A percentile compares a stretch with the other conserved stretches of the same genome.
Conservation (phyloP, 2,797 vertebrate species). For the Pelochelys cantorii region DNA sequence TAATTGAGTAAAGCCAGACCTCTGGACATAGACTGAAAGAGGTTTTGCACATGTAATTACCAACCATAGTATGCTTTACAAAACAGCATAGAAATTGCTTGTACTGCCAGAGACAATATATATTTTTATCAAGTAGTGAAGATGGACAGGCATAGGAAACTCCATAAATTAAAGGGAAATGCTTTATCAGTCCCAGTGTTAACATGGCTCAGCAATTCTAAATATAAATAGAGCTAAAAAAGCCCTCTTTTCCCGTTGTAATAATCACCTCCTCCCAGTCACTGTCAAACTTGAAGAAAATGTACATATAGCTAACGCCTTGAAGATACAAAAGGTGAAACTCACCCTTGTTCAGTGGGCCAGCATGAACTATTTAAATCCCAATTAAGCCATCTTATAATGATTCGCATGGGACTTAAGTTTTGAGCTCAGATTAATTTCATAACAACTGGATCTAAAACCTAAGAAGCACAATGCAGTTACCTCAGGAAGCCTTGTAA, state of each 20-base stretch:
- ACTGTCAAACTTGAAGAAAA: neutral
- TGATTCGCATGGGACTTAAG: neutral
- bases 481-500: slow-evolving; percentile 93
- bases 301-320: neutral
- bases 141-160: neutral
- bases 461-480: neutral
- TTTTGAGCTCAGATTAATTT: neutral
- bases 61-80: neutral
- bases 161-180: neutral
- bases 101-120: neutral
- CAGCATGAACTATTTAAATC: neutral
- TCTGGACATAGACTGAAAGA: neutral
- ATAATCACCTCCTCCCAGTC: neutral
- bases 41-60: neutral
- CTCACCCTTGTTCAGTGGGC: neutral
- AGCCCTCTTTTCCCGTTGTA: neutral
- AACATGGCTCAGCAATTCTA: neutral
- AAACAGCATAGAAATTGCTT: neutral
- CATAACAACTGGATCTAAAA: neutral
- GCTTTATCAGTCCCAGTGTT: neutral
- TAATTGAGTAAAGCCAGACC: neutral
- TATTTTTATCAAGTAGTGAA: neutral
- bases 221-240: neutral
- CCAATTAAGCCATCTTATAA: neutral
- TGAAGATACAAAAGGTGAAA: neutral